Percentiles rank a stretch among this genome's conserved stretches.
These are phyloP conservation scores for Vidua chalybeata DNA, from an alignment of 2,113 vertebrate species.

Conservation along the genomic window DNA sequence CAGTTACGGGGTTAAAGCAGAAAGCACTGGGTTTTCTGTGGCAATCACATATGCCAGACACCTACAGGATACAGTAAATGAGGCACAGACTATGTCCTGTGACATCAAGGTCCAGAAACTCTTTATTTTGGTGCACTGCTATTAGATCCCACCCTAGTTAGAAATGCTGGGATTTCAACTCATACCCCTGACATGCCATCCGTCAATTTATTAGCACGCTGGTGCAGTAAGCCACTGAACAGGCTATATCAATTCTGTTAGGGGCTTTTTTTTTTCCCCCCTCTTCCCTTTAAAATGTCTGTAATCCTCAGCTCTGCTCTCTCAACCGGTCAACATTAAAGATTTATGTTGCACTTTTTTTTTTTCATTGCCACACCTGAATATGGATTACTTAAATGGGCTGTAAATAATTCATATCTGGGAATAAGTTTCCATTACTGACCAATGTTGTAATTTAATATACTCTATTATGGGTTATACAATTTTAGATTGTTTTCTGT, in stretches of 20 bases:
- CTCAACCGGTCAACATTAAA: slow-evolving; percentile 88
- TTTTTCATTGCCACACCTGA: slow-evolving; percentile 94
- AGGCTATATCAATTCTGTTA: slow-evolving; percentile 77
- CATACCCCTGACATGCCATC: slow-evolving; percentile 78
- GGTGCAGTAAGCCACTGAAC: slow-evolving; percentile 79
- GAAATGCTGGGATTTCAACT: slow-evolving; percentile 77
- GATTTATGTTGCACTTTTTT: slow-evolving; percentile 84
- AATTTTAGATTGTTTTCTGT: slow-evolving; percentile 87
- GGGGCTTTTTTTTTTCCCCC: not conserved
- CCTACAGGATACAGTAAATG: slow-evolving; percentile 49
- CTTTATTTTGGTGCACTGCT: slow-evolving; percentile 73
- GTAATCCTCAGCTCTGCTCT: slow-evolving; percentile 85
- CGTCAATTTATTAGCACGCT: slow-evolving; percentile 84
- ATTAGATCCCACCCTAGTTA: slow-evolving; percentile 72
- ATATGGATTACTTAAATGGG: slow-evolving; percentile 98
- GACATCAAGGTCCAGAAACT: slow-evolving; percentile 74
- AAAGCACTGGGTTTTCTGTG: slow-evolving; percentile 55
- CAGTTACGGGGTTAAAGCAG: slow-evolving; percentile 59
- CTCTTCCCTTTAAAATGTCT: slow-evolving; percentile 78
- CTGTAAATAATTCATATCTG: slow-evolving; percentile 99
- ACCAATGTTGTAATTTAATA: slow-evolving; percentile 95
- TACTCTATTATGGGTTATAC: slow-evolving; percentile 89
- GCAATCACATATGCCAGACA: slow-evolving; percentile 60
- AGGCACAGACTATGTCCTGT: slow-evolving; percentile 68
- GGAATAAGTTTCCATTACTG: slow-evolving; percentile 96